Evolutionary conservation across 2,113 vertebrate species (phyloP).

Genomic region (Muscicapa adusta): DNA sequence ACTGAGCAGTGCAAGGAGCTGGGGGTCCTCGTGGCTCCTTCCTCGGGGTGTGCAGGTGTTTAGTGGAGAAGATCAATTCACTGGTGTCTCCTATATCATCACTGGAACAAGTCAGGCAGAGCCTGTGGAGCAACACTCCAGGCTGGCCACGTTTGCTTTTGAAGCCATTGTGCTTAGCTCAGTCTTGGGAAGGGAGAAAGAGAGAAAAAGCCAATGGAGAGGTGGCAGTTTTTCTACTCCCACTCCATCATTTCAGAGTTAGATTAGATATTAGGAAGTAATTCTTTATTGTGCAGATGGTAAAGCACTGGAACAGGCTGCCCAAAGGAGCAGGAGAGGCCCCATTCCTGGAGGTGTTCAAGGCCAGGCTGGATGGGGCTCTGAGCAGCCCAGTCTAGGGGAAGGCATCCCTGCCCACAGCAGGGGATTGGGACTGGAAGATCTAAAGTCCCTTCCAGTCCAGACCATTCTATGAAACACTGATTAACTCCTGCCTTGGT

Average conservation of each 20-base stretch:
- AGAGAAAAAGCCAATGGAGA: rapidly evolving
- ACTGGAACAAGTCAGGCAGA: not conserved
- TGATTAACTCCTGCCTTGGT: not conserved
- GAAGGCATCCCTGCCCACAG: not conserved
- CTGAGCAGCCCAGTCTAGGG: not conserved
- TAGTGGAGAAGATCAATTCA: not conserved
- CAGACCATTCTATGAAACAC: not conserved
- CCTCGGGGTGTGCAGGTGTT: rapidly evolving
- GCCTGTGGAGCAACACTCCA: not conserved
- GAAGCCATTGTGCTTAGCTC: not conserved
- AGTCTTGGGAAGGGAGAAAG: not conserved
- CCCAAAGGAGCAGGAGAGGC: not conserved
- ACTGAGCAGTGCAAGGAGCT: not conserved
- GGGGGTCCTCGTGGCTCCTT: not conserved
- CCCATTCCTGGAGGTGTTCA: not conserved
- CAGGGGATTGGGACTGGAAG: not conserved
- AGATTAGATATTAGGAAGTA: not conserved
- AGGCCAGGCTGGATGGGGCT: not conserved
- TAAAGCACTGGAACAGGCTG: not conserved
- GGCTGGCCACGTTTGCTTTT: rapidly evolving
- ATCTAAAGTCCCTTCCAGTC: not conserved
- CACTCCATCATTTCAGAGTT: rapidly evolving
- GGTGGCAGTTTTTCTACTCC: not conserved
- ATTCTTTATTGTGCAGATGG: not conserved
- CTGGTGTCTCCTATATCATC: not conserved